Conservation (phyloP, 2,888 invertebrate species). For the Sipha maydis region DNA sequence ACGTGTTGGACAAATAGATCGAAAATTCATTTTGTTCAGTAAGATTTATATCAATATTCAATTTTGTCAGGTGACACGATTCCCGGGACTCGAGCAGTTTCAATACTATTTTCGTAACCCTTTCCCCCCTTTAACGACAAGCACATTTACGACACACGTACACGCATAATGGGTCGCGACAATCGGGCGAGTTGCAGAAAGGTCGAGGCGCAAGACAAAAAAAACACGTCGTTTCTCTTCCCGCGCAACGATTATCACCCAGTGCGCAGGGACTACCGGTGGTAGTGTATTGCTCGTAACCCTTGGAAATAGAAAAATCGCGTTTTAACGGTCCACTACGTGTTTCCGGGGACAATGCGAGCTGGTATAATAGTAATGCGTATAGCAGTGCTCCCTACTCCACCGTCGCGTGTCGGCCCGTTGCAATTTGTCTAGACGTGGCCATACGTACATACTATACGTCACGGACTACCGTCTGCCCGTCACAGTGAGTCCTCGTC, state of each 20-base stretch:
- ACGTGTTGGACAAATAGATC: too few relatives aligned
- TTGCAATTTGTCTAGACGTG: too few relatives aligned
- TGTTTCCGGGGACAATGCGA: background rate
- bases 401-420: background rate
- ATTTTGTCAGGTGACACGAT: too few relatives aligned
- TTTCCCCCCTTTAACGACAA: background rate
- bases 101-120: background rate
- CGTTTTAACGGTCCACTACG: background rate
- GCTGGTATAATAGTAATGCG: background rate
- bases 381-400: background rate
- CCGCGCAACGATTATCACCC: conserved; percentile 4
- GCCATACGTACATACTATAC: background rate
- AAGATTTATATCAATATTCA: too few relatives aligned
- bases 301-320: background rate
- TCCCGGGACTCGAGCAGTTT: too few relatives aligned
- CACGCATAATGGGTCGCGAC: background rate
- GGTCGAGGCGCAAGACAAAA: background rate
- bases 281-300: background rate
- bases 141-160: background rate
- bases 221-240: background rate
- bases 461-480: background rate
- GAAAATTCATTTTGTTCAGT: too few relatives aligned
- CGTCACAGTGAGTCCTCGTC: background rate
- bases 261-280: background rate
- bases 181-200: background rate